A percentile compares a stretch with the other conserved stretches of the same genome.
phyloP scores from a whole-genome alignment of 2,113 vertebrate genomes.

The Heloderma charlesbogerti region DNA sequence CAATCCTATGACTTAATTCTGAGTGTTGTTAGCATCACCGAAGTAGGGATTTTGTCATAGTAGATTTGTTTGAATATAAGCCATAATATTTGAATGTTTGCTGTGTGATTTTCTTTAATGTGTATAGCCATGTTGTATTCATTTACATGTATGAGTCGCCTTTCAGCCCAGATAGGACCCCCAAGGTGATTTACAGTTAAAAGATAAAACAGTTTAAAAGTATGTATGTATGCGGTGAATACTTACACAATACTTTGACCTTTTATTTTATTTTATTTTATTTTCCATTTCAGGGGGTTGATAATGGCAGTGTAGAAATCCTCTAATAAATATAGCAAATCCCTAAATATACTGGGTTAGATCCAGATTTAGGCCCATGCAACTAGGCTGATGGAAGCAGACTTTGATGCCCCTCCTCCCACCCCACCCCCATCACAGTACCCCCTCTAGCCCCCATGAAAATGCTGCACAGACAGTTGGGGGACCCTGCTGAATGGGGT shows the following conservation, averaged over 20 bases:
- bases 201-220: too few relatives aligned
- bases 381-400: too few relatives aligned
- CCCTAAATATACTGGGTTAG: not conserved
- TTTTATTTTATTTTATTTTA: slow-evolving; percentile 37
- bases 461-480: too few relatives aligned
- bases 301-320: slow-evolving; percentile 40
- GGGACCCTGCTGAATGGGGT: too few relatives aligned
- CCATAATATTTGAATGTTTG: slow-evolving; percentile 31
- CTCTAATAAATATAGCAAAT: not conserved
- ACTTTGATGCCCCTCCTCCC: too few relatives aligned
- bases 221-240: slow-evolving; percentile 12
- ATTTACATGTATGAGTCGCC: too few relatives aligned
- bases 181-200: too few relatives aligned
- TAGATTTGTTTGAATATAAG: slow-evolving; percentile 45
- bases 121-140: slow-evolving; percentile 18
- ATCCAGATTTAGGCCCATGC: too few relatives aligned
- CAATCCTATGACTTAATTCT: slow-evolving; percentile 50
- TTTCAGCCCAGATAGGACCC: too few relatives aligned
- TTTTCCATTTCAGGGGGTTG: slow-evolving; percentile 41
- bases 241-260: not conserved
- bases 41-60: slow-evolving; percentile 43
- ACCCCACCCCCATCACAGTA: too few relatives aligned
- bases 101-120: slow-evolving; percentile 29
- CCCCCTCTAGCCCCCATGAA: too few relatives aligned
- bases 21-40: slow-evolving; percentile 55